phyloP scores from a whole-genome alignment of 2,113 vertebrate genomes.

The Progne subis region DNA sequence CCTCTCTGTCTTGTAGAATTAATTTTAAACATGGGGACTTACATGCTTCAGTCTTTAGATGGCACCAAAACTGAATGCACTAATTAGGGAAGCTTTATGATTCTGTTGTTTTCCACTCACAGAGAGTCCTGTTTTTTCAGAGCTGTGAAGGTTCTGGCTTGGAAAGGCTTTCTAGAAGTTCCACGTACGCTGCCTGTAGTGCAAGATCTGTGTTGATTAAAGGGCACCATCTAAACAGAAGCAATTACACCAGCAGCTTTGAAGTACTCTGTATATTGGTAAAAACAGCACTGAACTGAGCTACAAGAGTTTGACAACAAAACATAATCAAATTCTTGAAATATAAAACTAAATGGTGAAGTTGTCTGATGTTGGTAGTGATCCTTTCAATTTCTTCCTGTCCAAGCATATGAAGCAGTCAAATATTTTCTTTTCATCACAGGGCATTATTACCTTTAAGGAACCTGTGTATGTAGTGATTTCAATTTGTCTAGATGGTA shows the following conservation, averaged over 20 bases:
- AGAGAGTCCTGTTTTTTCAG: neutral
- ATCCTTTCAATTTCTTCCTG: neutral
- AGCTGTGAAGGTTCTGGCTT: neutral
- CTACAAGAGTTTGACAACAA: neutral
- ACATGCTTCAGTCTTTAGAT: conserved; percentile 58
- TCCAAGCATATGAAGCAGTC: neutral
- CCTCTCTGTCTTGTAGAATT: neutral
- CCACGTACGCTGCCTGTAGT: neutral
- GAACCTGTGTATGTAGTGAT: conserved; percentile 2
- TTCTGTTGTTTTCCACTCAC: neutral
- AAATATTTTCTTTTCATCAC: conserved; percentile 39
- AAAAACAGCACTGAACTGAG: neutral
- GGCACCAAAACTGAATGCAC: conserved; percentile 60
- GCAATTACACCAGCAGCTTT: neutral
- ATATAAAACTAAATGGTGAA: neutral
- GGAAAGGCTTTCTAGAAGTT: neutral
- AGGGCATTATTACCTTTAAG: conserved; percentile 40
- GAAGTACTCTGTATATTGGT: neutral
- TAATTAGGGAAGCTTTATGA: conserved; percentile 25
- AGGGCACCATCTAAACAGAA: neutral
- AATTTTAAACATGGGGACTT: conserved; percentile 22
- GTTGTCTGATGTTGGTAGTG: neutral
- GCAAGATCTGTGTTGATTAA: neutral
- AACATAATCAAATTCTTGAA: neutral
- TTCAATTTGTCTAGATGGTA: conserved; percentile 44